Base-by-base conservation (phyloP, 1,140 invertebrate genomes). In the Polypedilum pembai region DNA sequence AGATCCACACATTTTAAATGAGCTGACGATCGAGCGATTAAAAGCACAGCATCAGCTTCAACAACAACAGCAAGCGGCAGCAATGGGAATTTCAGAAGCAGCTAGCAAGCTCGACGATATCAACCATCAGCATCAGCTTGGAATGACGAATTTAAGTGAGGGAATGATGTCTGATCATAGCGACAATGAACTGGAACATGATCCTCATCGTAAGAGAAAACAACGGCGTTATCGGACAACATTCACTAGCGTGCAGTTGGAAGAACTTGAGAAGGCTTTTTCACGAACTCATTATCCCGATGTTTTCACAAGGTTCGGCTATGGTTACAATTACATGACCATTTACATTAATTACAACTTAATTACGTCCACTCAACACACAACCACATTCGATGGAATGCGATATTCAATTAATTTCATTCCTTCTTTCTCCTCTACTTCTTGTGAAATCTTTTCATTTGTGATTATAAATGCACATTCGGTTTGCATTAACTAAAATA, bases 191-290 rank as follows among this genome's bases (percentile, higher is more conserved):
- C 81, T 88, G 75, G 92, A 93, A 77, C 17, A 21, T 69, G 93
- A 94, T 74, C 93, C 92, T 79, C 85, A 90, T 0, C 93, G 93
- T 0, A 96, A 95, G 81, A 85, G 94, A 76, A 98, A 97, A 80
- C 95, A 97, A 79, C 85, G 95, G 2, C 83, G 95, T 63, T 97
- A 97, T 81, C 86, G 95, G 74, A 97, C 95, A 1, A 97, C 95
- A 45, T 97, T 97, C 83, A 97, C 94, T 7, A 95, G 93, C 79
- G 96, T 94, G 80, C 95, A 98, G 83, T 84, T 98, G 74, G 96
- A 98, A 80, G 96, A 98, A 83, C 84, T 99, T 76, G 96, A 99
- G 82, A 98, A 98, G 82, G 95, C 95, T 0, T 99, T 99, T 83
- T 92, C 94, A 0, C 89, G 95, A 78, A 98, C 96, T 4, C 96